Percentiles rank a stretch among this genome's conserved stretches.
Conservation (phyloP, 2,888 invertebrate species). For the Phortica okadai region DNA sequence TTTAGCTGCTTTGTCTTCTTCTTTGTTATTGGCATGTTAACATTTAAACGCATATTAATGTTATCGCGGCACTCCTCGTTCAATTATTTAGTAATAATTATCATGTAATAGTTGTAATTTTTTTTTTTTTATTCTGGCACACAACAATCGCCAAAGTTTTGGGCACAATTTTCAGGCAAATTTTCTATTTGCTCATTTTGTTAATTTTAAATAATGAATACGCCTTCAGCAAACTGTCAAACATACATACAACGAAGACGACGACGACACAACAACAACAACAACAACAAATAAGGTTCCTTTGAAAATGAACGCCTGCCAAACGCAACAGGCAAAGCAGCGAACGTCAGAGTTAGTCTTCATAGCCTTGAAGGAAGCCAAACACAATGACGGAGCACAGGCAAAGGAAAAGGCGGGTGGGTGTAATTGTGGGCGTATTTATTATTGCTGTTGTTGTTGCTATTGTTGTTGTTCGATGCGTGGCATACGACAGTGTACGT, state of each 20-base stretch:
- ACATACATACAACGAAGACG: background rate
- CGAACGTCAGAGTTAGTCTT: background rate
- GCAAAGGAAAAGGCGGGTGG: no score
- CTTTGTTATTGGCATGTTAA: background rate
- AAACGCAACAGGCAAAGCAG: background rate
- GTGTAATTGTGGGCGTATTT: no score
- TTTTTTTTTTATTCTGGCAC: background rate
- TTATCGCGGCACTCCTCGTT: background rate
- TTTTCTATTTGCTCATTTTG: background rate
- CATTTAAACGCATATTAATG: background rate
- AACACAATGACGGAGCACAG: no score
- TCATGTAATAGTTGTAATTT: conserved; percentile 24
- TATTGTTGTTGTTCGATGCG: no score
- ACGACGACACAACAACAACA: background rate
- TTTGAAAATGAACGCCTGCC: background rate
- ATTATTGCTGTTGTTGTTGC: no score
- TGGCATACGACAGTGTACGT: no score
- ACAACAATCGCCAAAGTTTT: background rate
- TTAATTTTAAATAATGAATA: conserved; percentile 29
- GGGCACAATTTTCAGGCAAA: background rate
- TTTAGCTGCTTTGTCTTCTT: background rate
- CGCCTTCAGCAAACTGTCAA: conserved; percentile 25
- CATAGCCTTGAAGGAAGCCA: no score
- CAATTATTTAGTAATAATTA: conserved; percentile 39
- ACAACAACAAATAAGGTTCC: background rate